Percentiles rank a stretch among this genome's conserved stretches.
These are phyloP conservation scores for Diaprepes abbreviatus DNA, from an alignment of 2,888 invertebrate species.

Conservation along the genomic window DNA sequence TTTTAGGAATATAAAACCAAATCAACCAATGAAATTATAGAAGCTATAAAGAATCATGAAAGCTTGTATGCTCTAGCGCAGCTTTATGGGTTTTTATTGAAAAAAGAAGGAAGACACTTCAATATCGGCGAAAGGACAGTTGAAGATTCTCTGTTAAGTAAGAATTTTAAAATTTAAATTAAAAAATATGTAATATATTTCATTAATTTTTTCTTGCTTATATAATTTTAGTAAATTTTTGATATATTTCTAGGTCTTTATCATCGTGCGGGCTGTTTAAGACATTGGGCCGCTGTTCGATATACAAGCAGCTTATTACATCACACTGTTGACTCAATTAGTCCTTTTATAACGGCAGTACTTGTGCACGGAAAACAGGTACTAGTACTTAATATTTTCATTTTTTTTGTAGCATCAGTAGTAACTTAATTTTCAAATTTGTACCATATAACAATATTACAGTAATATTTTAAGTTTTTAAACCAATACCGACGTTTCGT, in stretches of 20 bases:
- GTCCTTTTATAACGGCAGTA: conserved; percentile 97
- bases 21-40: conserved; percentile 81
- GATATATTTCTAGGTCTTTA: conserved; percentile 66
- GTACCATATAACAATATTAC: no score
- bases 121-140: conserved; percentile 66
- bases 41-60: conserved; percentile 77
- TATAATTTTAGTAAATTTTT: no score
- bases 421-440: no score
- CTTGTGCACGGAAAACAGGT: conserved; percentile 98
- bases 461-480: no score
- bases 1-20: conserved; percentile 74
- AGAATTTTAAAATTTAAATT: neutral
- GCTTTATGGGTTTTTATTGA: conserved; percentile 85
- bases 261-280: conserved; percentile 85
- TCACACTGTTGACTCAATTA: conserved; percentile 97
- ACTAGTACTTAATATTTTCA: neutral
- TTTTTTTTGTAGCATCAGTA: no score
- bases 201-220: no score
- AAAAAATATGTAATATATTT: neutral
- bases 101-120: conserved; percentile 85
- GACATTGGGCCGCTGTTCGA: conserved; percentile 94
- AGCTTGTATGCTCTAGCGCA: conserved; percentile 87
- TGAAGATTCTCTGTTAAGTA: conserved; percentile 39
- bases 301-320: conserved; percentile 94
- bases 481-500: no score